These are phyloP conservation scores for Aradus depressus DNA, from an alignment of 2,888 invertebrate species.

Conservation along the genomic window DNA sequence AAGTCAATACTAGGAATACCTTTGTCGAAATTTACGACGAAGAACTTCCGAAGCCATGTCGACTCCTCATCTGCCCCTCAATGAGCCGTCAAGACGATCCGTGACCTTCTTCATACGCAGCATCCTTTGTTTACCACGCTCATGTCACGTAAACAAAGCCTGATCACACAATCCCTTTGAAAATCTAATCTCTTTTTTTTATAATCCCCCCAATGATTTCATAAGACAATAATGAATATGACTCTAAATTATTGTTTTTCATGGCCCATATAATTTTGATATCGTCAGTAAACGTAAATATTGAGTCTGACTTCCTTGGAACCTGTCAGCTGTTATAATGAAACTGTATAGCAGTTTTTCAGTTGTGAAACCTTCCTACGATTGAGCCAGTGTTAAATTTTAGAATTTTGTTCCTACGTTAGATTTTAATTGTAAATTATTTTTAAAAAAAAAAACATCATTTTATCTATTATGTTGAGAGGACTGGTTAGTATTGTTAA, in stretches of 20 bases:
- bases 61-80: conserved; percentile 3
- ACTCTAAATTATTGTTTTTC: too few species aligned
- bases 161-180: too few species aligned
- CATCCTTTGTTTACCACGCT: conserved; percentile 10
- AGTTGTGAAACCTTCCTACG: neutral
- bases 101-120: too few species aligned
- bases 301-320: too few species aligned
- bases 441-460: neutral
- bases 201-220: too few species aligned
- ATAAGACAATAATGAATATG: too few species aligned
- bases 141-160: conserved; percentile 5
- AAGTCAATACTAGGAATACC: conserved; percentile 27
- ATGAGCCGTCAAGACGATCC: conserved; percentile 5
- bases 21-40: conserved; percentile 19
- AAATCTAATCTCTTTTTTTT: too few species aligned
- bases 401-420: conserved; percentile 1
- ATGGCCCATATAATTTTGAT: too few species aligned
- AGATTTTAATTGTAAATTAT: neutral
- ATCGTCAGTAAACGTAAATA: too few species aligned
- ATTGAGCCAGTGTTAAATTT: neutral
- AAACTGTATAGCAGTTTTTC: too few species aligned
- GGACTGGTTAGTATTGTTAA: conserved; percentile 11
- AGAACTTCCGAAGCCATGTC: conserved; percentile 25
- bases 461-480: conserved; percentile 4
- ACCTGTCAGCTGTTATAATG: too few species aligned